A percentile compares a stretch with the other conserved stretches of the same genome.
These are phyloP conservation scores for Steinernema scapterisci DNA, from an alignment of 2,888 invertebrate genomes.

Conservation along the genomic window DNA sequence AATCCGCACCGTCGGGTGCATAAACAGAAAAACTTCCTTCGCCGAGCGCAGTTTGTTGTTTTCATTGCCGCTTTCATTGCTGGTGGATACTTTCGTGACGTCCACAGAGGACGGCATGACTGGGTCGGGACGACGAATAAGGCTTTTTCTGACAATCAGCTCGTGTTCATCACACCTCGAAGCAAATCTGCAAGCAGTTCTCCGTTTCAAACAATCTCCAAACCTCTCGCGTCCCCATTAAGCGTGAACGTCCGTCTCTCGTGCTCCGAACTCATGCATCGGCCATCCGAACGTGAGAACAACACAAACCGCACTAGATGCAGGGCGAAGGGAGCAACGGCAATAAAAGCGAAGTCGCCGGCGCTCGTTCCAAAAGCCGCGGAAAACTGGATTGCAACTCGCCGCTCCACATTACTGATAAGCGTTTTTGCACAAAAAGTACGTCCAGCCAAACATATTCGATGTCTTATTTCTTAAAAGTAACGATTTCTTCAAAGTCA, in stretches of 20 bases:
- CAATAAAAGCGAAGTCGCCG: neutral
- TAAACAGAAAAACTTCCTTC: constrained; percentile 57
- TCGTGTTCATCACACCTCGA: too few relatives aligned
- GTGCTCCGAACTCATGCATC: too few relatives aligned
- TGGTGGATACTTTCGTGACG: neutral
- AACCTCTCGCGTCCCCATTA: too few relatives aligned
- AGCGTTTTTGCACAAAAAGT: too few relatives aligned
- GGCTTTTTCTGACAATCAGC: too few relatives aligned
- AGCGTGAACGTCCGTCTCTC: too few relatives aligned
- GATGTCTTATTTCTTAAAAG: neutral
- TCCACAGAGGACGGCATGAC: too few relatives aligned
- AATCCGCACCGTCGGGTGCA: constrained; percentile 76
- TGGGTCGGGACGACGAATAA: too few relatives aligned
- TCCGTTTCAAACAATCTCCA: neutral
- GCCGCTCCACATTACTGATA: too few relatives aligned
- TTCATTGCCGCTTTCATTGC: neutral
- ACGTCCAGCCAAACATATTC: too few relatives aligned
- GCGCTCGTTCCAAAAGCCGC: constrained; percentile 16
- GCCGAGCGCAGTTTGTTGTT: constrained; percentile 43
- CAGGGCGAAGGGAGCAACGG: neutral
- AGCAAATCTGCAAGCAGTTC: neutral
- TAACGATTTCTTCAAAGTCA: neutral
- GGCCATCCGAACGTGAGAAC: neutral
- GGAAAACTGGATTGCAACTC: neutral
- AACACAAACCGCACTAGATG: neutral